Evolutionary conservation across 2,888 invertebrate species (phyloP).

Genomic region (Stenotaenia linearis): DNA sequence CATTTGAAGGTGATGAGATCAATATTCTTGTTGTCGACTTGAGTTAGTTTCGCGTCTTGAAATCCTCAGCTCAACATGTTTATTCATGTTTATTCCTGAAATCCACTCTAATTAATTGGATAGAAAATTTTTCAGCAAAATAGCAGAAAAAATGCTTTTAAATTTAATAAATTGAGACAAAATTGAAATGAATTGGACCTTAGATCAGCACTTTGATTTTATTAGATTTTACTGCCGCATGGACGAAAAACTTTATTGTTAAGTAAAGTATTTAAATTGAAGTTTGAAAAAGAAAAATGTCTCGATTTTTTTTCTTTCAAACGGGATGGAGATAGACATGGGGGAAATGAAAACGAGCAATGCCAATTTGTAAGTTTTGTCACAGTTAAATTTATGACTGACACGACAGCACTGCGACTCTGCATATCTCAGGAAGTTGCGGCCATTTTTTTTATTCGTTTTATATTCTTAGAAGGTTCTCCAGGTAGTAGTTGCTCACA

Average conservation of each 20-base stretch:
- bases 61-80: not conserved
- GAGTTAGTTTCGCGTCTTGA: not conserved
- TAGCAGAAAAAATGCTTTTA: not conserved
- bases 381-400: conserved; percentile 1
- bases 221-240: no score
- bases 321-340: not conserved
- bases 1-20: conserved; percentile 13
- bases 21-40: conserved; percentile 8
- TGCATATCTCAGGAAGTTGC: not conserved
- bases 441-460: not conserved
- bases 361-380: conserved; percentile 12
- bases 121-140: not conserved
- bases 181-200: no score
- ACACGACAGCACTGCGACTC: not conserved
- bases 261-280: no score
- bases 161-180: not conserved
- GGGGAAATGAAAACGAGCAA: not conserved
- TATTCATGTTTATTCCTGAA: not conserved
- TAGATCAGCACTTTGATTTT: no score
- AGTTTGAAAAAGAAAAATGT: no score
- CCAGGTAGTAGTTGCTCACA: conserved; percentile 18
- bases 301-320: not conserved
- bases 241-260: no score
- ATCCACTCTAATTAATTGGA: not conserved
- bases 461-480: not conserved